phyloP scores from a whole-genome alignment of 1,140 invertebrate species.

The Potamilus streckersoni region DNA sequence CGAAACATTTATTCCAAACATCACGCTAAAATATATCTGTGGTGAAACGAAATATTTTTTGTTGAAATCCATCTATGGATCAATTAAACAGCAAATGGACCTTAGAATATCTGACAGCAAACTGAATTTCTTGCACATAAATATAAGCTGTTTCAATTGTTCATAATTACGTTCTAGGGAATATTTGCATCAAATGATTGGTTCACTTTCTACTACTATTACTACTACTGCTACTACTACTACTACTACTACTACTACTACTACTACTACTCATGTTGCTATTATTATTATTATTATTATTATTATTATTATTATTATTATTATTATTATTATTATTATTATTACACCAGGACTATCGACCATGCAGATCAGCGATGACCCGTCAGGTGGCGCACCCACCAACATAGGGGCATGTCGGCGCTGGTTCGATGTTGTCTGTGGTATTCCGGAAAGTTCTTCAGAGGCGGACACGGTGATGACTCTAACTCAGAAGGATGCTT shows the following conservation, averaged over 20 bases:
- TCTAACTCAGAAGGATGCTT: constrained; percentile 31
- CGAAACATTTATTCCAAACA: too few relatives aligned
- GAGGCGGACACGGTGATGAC: constrained; percentile 31
- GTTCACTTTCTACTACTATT: neutral
- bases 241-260: neutral
- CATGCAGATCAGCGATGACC: neutral
- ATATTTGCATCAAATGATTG: neutral
- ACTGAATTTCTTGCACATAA: too few relatives aligned
- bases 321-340: neutral
- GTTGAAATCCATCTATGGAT: too few relatives aligned
- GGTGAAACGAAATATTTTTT: too few relatives aligned
- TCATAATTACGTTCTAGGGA: too few relatives aligned
- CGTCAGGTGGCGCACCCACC: constrained; percentile 5
- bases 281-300: too few relatives aligned
- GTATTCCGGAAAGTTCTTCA: constrained; percentile 31
- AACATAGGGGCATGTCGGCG: constrained; percentile 4
- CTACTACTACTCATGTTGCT: neutral
- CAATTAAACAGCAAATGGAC: too few relatives aligned
- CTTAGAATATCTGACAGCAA: too few relatives aligned
- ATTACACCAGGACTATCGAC: neutral
- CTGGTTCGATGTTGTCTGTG: constrained; percentile 41
- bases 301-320: neutral
- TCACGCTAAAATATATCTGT: too few relatives aligned
- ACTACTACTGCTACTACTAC: neutral
- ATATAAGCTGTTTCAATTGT: too few relatives aligned